Evolutionary conservation across 2,888 invertebrate species (phyloP).

Genomic region (Lepidocyrtoides sp.): DNA sequence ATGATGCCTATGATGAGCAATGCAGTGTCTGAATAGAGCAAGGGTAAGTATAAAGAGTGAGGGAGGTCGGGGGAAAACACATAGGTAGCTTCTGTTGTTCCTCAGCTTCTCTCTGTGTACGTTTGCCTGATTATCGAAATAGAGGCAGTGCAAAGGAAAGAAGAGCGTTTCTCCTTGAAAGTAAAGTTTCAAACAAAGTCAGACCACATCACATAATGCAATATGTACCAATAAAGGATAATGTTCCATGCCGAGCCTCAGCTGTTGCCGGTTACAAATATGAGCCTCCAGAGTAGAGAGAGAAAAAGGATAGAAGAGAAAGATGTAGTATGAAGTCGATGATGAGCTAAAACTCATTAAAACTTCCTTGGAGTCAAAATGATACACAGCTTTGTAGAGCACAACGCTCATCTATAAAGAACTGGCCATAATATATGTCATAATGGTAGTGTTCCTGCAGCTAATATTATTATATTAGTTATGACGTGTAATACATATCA

Average conservation of each 20-base stretch:
- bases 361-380: constrained; percentile 54
- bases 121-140: constrained; percentile 3
- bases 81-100: constrained; percentile 8
- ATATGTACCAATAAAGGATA: not conserved
- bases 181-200: too few species aligned
- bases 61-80: constrained; percentile 48
- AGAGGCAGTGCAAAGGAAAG: not conserved
- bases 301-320: constrained; percentile 13
- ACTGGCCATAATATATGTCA: constrained; percentile 7
- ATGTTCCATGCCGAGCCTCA: constrained; percentile 34
- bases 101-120: not conserved
- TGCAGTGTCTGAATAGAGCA: not conserved
- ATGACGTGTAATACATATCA: not conserved
- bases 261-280: constrained; percentile 49
- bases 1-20: too few species aligned
- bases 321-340: constrained; percentile 51
- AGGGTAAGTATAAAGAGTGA: constrained; percentile 47
- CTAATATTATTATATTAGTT: not conserved
- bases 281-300: not conserved
- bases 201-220: not conserved
- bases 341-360: constrained; percentile 70
- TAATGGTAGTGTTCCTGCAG: not conserved
- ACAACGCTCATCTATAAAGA: constrained; percentile 27
- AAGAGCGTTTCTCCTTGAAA: not conserved
- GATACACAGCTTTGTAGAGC: constrained; percentile 32